Evolutionary conservation across 1,140 invertebrate species (phyloP).

Genomic region (Hycleus cichorii): DNA sequence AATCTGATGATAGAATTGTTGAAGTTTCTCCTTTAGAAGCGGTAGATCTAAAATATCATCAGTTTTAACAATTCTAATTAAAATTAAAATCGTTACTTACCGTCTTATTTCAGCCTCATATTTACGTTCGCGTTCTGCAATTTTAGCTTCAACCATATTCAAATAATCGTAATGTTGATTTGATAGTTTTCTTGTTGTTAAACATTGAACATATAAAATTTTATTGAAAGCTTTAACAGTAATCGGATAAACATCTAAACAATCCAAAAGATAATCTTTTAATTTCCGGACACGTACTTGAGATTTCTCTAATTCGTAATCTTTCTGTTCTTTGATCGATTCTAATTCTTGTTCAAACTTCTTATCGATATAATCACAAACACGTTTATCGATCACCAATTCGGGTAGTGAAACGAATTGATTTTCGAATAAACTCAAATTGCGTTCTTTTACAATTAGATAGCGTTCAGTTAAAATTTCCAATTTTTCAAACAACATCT

Average conservation of each 20-base stretch:
- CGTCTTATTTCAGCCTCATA: too few relatives aligned
- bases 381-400: slow-evolving; percentile 55
- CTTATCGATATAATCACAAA: slow-evolving; percentile 52
- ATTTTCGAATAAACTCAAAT: too few relatives aligned
- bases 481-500: too few relatives aligned
- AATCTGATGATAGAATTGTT: too few relatives aligned
- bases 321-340: slow-evolving; percentile 45
- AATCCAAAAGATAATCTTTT: slow-evolving; percentile 58
- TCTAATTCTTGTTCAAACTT: slow-evolving; percentile 52
- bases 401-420: slow-evolving; percentile 40
- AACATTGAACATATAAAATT: slow-evolving; percentile 47
- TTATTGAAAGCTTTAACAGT: slow-evolving; percentile 49
- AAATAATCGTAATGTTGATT: slow-evolving; percentile 50
- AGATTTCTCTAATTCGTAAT: slow-evolving; percentile 61
- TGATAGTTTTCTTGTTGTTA: slow-evolving; percentile 54
- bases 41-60: too few relatives aligned
- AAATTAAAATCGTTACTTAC: too few relatives aligned
- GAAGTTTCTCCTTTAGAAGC: too few relatives aligned
- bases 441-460: too few relatives aligned
- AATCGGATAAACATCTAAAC: slow-evolving; percentile 58
- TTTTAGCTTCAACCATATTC: slow-evolving; percentile 42
- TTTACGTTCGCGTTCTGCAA: too few relatives aligned
- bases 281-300: slow-evolving; percentile 63
- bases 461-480: too few relatives aligned
- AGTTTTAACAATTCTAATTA: too few relatives aligned